phyloP scores from a whole-genome alignment of 2,888 invertebrate species.

The Epinotia bilunana region DNA sequence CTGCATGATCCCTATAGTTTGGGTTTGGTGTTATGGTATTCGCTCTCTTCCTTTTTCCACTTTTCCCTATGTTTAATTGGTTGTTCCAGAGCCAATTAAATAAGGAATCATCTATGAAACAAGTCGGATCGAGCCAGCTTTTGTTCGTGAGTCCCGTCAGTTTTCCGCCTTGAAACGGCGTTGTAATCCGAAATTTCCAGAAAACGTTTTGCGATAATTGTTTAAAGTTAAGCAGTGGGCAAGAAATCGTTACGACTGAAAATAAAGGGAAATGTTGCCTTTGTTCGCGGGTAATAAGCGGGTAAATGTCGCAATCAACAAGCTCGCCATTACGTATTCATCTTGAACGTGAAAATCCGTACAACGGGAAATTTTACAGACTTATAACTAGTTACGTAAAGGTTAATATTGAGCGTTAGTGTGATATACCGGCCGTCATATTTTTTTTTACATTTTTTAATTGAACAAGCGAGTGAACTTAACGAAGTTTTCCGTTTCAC shows the following conservation, averaged over 20 bases:
- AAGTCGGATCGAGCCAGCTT: background rate
- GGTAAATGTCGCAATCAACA: conserved; percentile 53
- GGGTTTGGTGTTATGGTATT: too few relatives aligned
- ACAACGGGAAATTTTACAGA: conserved; percentile 7
- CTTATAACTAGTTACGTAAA: background rate
- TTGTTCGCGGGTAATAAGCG: conserved; percentile 53
- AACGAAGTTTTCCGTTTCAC: too few relatives aligned
- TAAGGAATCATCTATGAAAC: too few relatives aligned
- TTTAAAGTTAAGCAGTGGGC: conserved; percentile 23
- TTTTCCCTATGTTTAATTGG: too few relatives aligned
- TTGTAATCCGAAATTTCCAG: conserved; percentile 16
- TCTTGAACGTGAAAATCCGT: conserved; percentile 29
- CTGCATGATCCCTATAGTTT: too few relatives aligned
- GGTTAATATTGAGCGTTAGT: conserved; percentile 3
- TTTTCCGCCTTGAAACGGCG: conserved; percentile 8
- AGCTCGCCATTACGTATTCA: conserved; percentile 36
- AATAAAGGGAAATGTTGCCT: conserved; percentile 53
- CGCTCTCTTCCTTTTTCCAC: too few relatives aligned
- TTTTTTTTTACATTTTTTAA: too few relatives aligned
- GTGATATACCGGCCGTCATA: background rate
- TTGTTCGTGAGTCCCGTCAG: conserved; percentile 12
- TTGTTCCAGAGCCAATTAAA: too few relatives aligned
- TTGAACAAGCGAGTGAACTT: too few relatives aligned
- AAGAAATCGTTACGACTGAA: conserved; percentile 35
- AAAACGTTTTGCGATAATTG: conserved; percentile 33